Percentiles rank a stretch among this genome's conserved stretches.
phyloP scores from a whole-genome alignment of 2,888 invertebrate genomes.

The Leucoptera coffeella region DNA sequence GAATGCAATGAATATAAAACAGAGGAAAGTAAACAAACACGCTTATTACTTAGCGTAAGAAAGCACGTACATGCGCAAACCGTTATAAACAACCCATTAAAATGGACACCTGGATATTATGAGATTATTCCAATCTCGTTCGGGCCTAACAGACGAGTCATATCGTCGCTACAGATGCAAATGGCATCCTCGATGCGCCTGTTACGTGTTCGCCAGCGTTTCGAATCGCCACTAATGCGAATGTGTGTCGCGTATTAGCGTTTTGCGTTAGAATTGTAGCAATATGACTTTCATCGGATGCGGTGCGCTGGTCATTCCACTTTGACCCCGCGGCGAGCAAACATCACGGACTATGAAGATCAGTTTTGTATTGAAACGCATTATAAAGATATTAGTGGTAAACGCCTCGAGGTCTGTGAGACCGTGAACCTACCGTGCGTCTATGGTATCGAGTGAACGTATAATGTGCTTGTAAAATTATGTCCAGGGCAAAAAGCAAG shows the following conservation, averaged over 20 bases:
- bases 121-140: no score
- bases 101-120: no score
- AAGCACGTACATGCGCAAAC: no score
- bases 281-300: slow-evolving; percentile 36
- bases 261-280: no score
- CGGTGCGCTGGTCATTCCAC: slow-evolving; percentile 45
- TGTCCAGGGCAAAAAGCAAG: slow-evolving; percentile 43
- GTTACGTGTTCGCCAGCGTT: slow-evolving; percentile 17
- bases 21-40: no score
- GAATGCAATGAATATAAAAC: no score
- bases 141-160: no score
- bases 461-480: slow-evolving; percentile 51
- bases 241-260: slow-evolving; percentile 16
- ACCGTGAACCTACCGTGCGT: slow-evolving; percentile 31
- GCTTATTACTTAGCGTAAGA: no score
- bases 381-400: slow-evolving; percentile 24
- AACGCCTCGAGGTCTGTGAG: slow-evolving; percentile 18
- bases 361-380: slow-evolving; percentile 17
- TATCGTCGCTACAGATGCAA: not conserved
- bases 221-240: slow-evolving; percentile 48
- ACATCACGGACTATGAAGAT: slow-evolving; percentile 5
- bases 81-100: no score
- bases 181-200: slow-evolving; percentile 2
- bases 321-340: slow-evolving; percentile 29
- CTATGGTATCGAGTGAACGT: slow-evolving; percentile 34